These are phyloP conservation scores for Podarcis cretensis DNA, from an alignment of 2,113 vertebrate species.

Conservation along the genomic window DNA sequence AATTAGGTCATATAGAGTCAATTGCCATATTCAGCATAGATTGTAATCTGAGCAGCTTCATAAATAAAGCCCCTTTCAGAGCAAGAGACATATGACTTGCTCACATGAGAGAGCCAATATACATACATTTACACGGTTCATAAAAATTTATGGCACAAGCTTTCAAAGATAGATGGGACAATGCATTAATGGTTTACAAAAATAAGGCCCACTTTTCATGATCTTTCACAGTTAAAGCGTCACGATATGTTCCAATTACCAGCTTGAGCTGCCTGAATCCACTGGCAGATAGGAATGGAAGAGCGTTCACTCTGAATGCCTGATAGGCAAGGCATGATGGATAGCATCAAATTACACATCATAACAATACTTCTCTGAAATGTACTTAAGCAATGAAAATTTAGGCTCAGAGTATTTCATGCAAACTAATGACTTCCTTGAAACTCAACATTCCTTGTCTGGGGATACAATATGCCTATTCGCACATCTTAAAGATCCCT, in stretches of 20 bases:
- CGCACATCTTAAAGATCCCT: neutral
- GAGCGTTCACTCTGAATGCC: conserved; percentile 59
- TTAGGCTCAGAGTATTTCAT: neutral
- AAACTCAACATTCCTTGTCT: conserved; percentile 28
- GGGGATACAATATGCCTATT: neutral
- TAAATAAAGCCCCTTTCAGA: conserved; percentile 50
- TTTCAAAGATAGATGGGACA: conserved; percentile 61
- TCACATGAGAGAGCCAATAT: conserved; percentile 36
- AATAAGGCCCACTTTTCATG: conserved; percentile 54
- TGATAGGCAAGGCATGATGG: conserved; percentile 28
- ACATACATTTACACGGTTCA: neutral
- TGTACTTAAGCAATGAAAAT: conserved; percentile 46
- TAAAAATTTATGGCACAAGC: conserved; percentile 58
- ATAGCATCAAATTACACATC: conserved; percentile 45
- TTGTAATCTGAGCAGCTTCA: conserved; percentile 40
- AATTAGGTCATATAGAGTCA: conserved; percentile 41
- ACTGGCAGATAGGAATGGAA: conserved; percentile 52
- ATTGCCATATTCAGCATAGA: conserved; percentile 33
- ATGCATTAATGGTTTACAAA: conserved; percentile 57
- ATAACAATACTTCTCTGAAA: conserved; percentile 40
- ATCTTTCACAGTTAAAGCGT: conserved; percentile 49
- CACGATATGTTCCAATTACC: conserved; percentile 62
- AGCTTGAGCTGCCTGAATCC: conserved; percentile 41
- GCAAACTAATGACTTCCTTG: conserved; percentile 37
- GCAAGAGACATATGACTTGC: conserved; percentile 18